phyloP scores from a whole-genome alignment of 2,113 vertebrate species.

The Megaceryle maxima region DNA sequence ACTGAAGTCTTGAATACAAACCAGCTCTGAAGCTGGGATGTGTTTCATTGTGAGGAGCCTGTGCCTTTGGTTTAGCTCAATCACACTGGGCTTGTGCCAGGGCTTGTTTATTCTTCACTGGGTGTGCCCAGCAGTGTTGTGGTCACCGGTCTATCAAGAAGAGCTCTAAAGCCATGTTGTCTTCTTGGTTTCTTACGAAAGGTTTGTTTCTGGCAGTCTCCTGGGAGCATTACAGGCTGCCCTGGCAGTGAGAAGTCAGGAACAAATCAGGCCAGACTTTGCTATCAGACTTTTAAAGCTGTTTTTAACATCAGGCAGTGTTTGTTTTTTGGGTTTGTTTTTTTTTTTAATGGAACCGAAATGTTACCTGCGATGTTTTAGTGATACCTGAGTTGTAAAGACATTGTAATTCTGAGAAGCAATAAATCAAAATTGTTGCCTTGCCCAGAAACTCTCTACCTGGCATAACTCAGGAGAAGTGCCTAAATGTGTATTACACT shows the following conservation, averaged over 20 bases:
- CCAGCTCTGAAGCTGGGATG: neutral
- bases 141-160: neutral
- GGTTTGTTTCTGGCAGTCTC: neutral
- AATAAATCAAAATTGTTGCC: neutral
- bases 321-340: neutral
- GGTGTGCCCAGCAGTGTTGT: neutral
- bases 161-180: neutral
- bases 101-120: neutral
- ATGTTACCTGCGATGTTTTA: neutral
- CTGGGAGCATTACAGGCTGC: neutral
- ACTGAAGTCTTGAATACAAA: neutral
- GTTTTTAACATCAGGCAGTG: neutral
- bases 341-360: neutral
- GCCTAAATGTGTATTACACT: neutral
- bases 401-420: neutral
- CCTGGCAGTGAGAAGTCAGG: neutral
- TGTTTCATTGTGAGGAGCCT: neutral
- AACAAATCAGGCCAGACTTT: neutral
- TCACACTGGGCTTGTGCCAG: neutral
- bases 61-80: neutral
- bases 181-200: neutral
- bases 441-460: neutral
- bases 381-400: neutral
- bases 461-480: neutral
- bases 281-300: neutral